Conservation (phyloP, 2,797 vertebrate genomes). For the Chrosomus eos region DNA sequence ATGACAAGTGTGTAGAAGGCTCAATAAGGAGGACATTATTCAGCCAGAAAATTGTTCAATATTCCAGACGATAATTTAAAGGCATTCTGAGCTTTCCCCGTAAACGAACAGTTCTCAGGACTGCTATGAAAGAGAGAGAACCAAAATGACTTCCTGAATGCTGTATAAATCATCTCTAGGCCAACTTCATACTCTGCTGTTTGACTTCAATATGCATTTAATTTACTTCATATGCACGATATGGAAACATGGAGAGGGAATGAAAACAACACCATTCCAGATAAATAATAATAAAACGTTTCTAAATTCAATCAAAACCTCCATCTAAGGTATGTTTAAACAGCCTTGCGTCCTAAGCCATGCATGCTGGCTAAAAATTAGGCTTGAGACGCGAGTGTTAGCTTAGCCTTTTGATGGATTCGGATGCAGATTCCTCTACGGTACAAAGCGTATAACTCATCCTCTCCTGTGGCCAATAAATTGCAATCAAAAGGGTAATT, state of each 20-base stretch:
- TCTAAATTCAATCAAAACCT: constrained; percentile 7
- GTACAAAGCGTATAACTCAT: constrained; percentile 32
- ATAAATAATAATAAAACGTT: background rate
- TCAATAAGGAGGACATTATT: constrained; percentile 45
- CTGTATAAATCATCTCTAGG: constrained; percentile 1
- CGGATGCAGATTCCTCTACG: background rate
- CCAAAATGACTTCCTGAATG: constrained; percentile 18
- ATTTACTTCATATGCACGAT: constrained; percentile 17
- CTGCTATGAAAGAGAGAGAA: constrained; percentile 13
- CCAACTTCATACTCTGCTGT: constrained; percentile 10
- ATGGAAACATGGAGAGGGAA: background rate
- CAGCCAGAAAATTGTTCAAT: constrained; percentile 48
- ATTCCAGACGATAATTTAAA: constrained; percentile 21
- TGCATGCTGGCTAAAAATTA: background rate
- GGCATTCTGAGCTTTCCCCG: constrained; percentile 4
- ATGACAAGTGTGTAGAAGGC: constrained; percentile 46
- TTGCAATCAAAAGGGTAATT: constrained; percentile 71
- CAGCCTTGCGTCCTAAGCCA: background rate
- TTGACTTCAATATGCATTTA: constrained; percentile 25
- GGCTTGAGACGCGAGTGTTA: background rate
- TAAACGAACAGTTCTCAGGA: constrained; percentile 18
- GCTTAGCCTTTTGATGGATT: constrained; percentile 31
- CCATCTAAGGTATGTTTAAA: background rate
- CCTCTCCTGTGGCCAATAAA: constrained; percentile 66
- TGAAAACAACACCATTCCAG: background rate